Conservation (phyloP, 2,888 invertebrate genomes). For the Escarpia spicata region DNA sequence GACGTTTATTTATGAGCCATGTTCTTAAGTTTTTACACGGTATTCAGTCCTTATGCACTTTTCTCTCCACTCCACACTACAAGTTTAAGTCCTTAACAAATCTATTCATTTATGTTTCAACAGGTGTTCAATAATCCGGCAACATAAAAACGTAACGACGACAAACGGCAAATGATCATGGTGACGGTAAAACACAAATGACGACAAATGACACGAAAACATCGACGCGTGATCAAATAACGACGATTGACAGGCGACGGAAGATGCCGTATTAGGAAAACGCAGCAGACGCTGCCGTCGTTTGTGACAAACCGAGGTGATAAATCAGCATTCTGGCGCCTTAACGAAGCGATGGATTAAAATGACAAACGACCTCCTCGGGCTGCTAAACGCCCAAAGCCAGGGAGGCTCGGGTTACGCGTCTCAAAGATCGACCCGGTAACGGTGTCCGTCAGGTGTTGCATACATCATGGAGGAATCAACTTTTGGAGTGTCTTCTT, state of each 20-base stretch:
- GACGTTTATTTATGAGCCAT: no score
- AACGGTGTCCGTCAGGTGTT: background rate
- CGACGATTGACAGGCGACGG: background rate
- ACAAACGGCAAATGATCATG: background rate
- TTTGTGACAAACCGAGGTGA: background rate
- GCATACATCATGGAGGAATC: background rate
- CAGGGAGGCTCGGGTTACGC: background rate
- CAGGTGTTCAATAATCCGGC: background rate
- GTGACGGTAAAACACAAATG: background rate
- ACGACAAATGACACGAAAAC: background rate
- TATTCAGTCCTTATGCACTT: no score
- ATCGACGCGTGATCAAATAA: background rate
- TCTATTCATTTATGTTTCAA: background rate
- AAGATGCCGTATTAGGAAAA: background rate
- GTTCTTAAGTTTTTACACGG: no score
- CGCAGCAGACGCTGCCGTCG: background rate
- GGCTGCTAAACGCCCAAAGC: background rate
- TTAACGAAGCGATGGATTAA: constrained; percentile 7
- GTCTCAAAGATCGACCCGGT: constrained; percentile 3
- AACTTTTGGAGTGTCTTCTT: background rate
- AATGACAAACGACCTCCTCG: constrained; percentile 7
- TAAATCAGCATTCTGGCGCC: background rate
- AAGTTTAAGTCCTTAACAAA: background rate
- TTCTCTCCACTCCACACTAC: background rate
- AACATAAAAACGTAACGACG: constrained; percentile 4